Evolutionary conservation across 2,888 invertebrate species (phyloP), one percentile per base, ranked within the genome.

Genomic region (Metacarcinus magister): DNA sequence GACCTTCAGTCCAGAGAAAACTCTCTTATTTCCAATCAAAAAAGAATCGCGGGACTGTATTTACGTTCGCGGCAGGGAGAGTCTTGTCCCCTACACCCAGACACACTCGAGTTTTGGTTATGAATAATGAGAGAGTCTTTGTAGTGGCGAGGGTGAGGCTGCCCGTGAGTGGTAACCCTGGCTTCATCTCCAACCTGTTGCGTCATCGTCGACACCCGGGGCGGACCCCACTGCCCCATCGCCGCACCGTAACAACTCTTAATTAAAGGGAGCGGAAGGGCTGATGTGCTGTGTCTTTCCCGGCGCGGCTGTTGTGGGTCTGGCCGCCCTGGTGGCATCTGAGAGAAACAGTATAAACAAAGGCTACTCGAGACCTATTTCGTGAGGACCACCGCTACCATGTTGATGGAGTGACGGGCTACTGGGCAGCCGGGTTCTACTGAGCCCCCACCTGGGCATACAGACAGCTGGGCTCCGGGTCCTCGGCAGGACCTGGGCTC

Each of bases 191-290:
- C 90, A 82, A 92, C 92, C 75, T 95, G 95, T 95, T 95, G 95
- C 95, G 95, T 95, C 95, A 92, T 92, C 92, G 92, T 75, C 87
- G 92, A 32, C 95, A 95, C 82, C 82, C 95, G 92, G 39, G 95
- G 95, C 95, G 95, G 92, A 95, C 32, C 82, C 95, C 95, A 32
- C 95, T 75, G 46, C 75, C 92, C 48, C 75, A 32, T 32, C 82
- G 92, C 92, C 23, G n/a, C 95, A 82, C 95, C 87, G 54, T 92
- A 92, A 95, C 92, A 75, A 89, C 95, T 44, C 95, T 95, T 95
- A 95, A 95, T 95, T 95, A 92, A 44, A 75, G 95, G 95, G 95
- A 48, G 89, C 95, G 82, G 95, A 95, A 92, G 92, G 95, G 95
- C 44, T 54, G 92, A 92, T 95, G 92, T 95, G 82, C 95, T 92